Base-by-base conservation (phyloP, 2,113 vertebrate species). In the Gavia stellata region DNA sequence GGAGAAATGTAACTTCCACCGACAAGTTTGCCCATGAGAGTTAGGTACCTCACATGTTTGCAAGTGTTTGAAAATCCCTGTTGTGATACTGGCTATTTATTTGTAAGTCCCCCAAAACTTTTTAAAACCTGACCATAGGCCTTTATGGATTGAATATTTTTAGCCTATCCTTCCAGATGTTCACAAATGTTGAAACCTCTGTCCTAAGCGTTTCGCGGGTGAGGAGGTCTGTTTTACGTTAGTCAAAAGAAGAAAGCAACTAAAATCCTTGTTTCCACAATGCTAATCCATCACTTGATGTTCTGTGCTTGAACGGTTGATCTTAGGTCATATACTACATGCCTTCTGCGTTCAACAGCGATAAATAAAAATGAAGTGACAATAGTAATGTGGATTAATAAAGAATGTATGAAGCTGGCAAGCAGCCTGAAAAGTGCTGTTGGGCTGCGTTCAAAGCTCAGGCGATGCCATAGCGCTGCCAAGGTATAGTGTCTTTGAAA, bases 31-130 rank as follows among this genome's bases (percentile, higher is more conserved):
- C 44, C 49, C 14, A 1, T 0, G 18, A 38, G 63, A 24, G 7
- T 20, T 40, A 0, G 1, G 31, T 63, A 13, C 62, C 29, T 87
- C 38, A 20, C 1, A 0, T 18, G 11, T 9, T 53, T 63, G 14
- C 26, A 26, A 12, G 24, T 36, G 15, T 55, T 75, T 40, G 40
- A 34, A 77, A 73, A 65, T 52, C 31, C 49, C n/a, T 34, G 5
- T 31, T 40, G 24, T 28, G 63, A 19, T 58, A n/a, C 25, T 9
- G 4, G 24, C 3, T 23, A 12, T 65, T 89, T n/a, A 24, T n/a
- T 72, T 73, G 2, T 58, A 49, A 82, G 29, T 44, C 36, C 20
- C 56, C 38, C 3, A 44, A 58, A 71, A 65, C 42, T 25, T 77
- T 34, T 47, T 7, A 49, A 77, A 92, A 71, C 52, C 34, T 56